phyloP scores from a whole-genome alignment of 2,797 vertebrate genomes.

The Eulemur coronatus region DNA sequence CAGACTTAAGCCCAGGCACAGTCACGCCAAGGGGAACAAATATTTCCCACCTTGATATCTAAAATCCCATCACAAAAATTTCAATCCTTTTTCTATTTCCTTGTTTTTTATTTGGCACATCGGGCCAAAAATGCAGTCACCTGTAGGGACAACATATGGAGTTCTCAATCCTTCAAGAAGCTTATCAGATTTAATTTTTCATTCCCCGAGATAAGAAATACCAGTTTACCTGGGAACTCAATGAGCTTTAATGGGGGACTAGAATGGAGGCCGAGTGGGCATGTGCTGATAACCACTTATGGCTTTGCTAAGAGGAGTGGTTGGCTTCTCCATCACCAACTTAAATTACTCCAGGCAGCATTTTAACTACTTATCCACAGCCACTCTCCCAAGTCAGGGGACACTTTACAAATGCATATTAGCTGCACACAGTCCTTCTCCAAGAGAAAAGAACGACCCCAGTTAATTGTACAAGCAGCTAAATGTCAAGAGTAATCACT shows the following conservation, averaged over 20 bases:
- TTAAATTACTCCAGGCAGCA: not conserved
- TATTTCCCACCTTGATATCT: not conserved
- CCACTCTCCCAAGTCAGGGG: conserved; percentile 21
- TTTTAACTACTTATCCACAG: not conserved
- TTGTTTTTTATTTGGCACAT: not conserved
- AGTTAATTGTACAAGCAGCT: conserved; percentile 65
- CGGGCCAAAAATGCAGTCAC: not conserved
- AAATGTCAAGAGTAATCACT: conserved; percentile 64
- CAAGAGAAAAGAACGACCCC: conserved; percentile 16
- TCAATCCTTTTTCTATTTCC: conserved; percentile 16
- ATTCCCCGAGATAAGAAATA: conserved; percentile 21
- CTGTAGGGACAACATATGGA: not conserved
- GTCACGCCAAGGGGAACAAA: not conserved
- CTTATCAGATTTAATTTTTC: conserved; percentile 19
- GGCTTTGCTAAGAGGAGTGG: not conserved
- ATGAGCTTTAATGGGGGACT: not conserved
- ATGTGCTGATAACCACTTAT: not conserved
- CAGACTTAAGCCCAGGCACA: not conserved
- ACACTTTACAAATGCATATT: conserved; percentile 26
- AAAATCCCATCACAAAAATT: conserved; percentile 34
- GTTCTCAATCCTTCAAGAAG: conserved; percentile 18
- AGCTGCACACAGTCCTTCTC: not conserved
- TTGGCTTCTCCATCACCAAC: not conserved
- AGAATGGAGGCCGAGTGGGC: not conserved
- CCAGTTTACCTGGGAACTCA: conserved; percentile 10